Evolutionary conservation across 2,888 invertebrate species (phyloP), one percentile per base, ranked within the genome.

Genomic region (Xanthia togata): DNA sequence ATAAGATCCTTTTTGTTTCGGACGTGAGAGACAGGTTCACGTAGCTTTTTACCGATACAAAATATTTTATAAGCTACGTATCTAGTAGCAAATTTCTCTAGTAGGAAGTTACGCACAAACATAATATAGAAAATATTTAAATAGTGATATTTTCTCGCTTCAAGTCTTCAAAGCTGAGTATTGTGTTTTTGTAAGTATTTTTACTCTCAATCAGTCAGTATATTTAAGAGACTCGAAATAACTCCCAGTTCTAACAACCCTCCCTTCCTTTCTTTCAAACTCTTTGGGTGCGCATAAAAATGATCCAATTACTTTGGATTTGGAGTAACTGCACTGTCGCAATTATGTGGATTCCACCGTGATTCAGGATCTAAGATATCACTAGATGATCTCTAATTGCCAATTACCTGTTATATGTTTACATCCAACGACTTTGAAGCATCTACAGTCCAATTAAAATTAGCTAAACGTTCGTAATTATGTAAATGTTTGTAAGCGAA

Each of bases 401-500:
- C 81, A 80, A 74, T 67, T 77, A 76, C 57, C 14, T 76, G 59
- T 69, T 47, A 64, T 65, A 72, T 73, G 55, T 74, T 67, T 55
- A 31, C 47, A 73, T 31, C n/a, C 50, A 78, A 77, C 35, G 63
- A 77, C 59, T 68, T 41, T 60, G 72, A 74, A 81, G 76, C 80
- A 81, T 79, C 86, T 86, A 87, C 89, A 89, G 90, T 87, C 84
- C 88, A 91, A 91, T 92, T 89, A 87, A 92, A 92, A 92, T 89
- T 88, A 89, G 88, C 89, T 89, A 89, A 91, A 91, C 90, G 89
- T 88, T 89, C 87, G 87, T 93, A 90, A 93, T 94, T 93, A 94
- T 92, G 94, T 92, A 92, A 93, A 93, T 93, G 91, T 93, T 93
- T 92, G 92, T 93, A 90, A 91, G 90, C 91, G 89, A 89, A 91